Conservation (phyloP, 2,888 invertebrate species). For the Brenthis ino region DNA sequence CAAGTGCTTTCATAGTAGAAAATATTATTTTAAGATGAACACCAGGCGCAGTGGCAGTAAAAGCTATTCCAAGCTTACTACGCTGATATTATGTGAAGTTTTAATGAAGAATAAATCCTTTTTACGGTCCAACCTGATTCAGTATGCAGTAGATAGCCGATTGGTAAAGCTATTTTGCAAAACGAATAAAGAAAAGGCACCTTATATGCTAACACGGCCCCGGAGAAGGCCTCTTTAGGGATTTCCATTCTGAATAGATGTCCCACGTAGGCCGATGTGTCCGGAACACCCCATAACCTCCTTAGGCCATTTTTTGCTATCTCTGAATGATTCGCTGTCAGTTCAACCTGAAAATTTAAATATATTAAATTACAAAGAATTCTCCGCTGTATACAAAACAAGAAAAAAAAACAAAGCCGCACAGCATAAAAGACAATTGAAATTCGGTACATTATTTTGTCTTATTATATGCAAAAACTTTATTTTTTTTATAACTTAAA, state of each 20-base stretch:
- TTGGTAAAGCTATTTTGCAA: neutral
- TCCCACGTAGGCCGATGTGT: slow-evolving; percentile 86
- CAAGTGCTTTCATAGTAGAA: neutral
- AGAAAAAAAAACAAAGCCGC: slow-evolving; percentile 1
- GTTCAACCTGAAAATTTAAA: slow-evolving; percentile 63
- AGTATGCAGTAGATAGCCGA: neutral
- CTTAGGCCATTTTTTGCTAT: slow-evolving; percentile 78
- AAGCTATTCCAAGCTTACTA: too few relatives aligned
- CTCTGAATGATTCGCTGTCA: slow-evolving; percentile 75
- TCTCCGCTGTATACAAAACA: neutral
- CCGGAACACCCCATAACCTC: slow-evolving; percentile 83
- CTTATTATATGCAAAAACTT: slow-evolving; percentile 26
- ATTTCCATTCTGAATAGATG: slow-evolving; percentile 88
- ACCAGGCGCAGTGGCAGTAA: too few relatives aligned
- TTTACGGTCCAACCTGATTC: too few relatives aligned
- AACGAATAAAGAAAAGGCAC: slow-evolving; percentile 64
- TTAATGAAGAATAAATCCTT: too few relatives aligned
- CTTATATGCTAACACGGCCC: slow-evolving; percentile 86
- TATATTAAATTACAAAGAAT: slow-evolving; percentile 1
- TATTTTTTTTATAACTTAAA: slow-evolving; percentile 16
- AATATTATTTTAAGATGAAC: too few relatives aligned
- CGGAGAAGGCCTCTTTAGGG: slow-evolving; percentile 87
- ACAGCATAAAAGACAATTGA: slow-evolving; percentile 18
- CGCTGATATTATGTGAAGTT: too few relatives aligned
- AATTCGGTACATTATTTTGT: slow-evolving; percentile 27